Base-by-base conservation (phyloP, 2,113 vertebrate genomes). In the Anolis sagrei region DNA sequence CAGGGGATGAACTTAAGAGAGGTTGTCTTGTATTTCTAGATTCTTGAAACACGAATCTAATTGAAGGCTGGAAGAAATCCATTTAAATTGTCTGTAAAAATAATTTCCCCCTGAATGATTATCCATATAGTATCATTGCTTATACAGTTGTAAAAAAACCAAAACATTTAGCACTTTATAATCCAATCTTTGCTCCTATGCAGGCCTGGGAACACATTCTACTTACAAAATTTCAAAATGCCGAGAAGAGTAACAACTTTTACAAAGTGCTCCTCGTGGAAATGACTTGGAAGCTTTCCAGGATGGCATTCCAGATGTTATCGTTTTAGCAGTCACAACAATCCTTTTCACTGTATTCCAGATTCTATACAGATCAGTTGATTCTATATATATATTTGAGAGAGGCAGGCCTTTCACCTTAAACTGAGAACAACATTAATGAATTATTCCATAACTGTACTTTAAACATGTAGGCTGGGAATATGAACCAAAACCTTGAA, bases 91-190 rank as follows among this genome's bases (percentile, higher is more conserved):
- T 94, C 96, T 97, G 96, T 95, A 95, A 96, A 97, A 97, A 95
- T 96, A 95, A 96, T 97, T 96, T 96, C 90, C 90, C 90, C 93
- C 87, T 94, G 92, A 96, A 95, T 96, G 95, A 93, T 96, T 96
- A 97, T 94, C 95, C 96, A 95, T 94, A 94, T 93, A 84, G 91
- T 93, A 94, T 95, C 95, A 92, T 95, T 95, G 94, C 95, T 95
- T 95, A 96, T 96, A 94, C 95, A 95, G 96, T 97, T 97, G 95
- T 96, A 94, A 96, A 97, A 97, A n/a, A n/a, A n/a, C n/a, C n/a
- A n/a, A n/a, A 96, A 92, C 95, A 95, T 97, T 97, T 96, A 96
- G 95, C 95, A 94, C 95, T 95, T 96, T 97, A 95, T 97, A 97
- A 97, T 97, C 96, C 96, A 95, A 95, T 96, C 95, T 96, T 91